A percentile compares a stretch with the other conserved stretches of the same genome.
These are phyloP conservation scores for Marmota monax DNA, from an alignment of 2,113 vertebrate genomes.

Conservation along the genomic window DNA sequence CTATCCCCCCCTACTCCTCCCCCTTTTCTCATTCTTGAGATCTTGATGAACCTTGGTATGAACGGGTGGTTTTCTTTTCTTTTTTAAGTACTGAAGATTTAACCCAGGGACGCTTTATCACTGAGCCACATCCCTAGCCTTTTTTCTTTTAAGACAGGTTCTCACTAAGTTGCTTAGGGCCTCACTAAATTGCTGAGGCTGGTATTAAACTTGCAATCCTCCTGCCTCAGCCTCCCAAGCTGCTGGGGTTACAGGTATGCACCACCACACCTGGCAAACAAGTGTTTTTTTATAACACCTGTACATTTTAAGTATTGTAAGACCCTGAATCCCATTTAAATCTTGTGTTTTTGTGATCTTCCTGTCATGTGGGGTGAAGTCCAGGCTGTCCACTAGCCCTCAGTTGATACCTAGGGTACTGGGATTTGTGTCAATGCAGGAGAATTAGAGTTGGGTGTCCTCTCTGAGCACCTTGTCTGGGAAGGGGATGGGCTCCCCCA, in stretches of 20 bases:
- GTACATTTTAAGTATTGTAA: neutral
- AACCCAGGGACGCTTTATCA: too few relatives aligned
- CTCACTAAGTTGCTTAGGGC: too few relatives aligned
- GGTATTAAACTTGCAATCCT: too few relatives aligned
- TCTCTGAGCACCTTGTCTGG: neutral
- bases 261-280: neutral
- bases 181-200: too few relatives aligned
- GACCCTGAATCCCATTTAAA: neutral
- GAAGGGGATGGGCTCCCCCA: neutral
- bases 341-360: neutral
- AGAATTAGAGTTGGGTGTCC: neutral
- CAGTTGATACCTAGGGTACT: neutral
- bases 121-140: too few relatives aligned
- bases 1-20: too few relatives aligned
- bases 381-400: neutral
- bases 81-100: too few relatives aligned
- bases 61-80: neutral
- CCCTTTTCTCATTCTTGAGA: neutral
- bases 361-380: neutral
- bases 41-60: constrained; percentile 36
- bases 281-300: neutral
- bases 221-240: too few relatives aligned
- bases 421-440: neutral
- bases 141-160: too few relatives aligned
- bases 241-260: too few relatives aligned